A percentile compares a stretch with the other conserved stretches of the same genome.
These are phyloP conservation scores for Psilopsiagon aymara DNA, from an alignment of 2,113 vertebrate genomes.

Conservation along the genomic window DNA sequence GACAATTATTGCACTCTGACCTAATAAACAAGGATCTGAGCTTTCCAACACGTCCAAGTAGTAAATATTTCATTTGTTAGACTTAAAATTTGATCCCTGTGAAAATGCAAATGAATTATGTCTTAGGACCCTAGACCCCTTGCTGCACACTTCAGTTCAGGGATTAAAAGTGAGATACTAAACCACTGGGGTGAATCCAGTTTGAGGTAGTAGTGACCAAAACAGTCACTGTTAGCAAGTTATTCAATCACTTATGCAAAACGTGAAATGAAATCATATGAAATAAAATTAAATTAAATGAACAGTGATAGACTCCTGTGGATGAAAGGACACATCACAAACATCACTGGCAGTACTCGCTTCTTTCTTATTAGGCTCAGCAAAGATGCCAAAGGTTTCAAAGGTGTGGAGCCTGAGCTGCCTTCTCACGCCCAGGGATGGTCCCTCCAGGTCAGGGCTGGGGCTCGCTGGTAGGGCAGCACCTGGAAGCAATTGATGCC, in stretches of 20 bases:
- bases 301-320: fast-evolving
- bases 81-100: not conserved
- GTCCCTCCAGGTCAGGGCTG: constrained; percentile 38
- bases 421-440: constrained; percentile 3
- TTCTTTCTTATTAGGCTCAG: not conserved
- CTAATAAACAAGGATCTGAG: constrained; percentile 13
- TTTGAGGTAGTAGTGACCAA: not conserved
- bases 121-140: not conserved
- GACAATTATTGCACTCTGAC: constrained; percentile 22
- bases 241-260: not conserved
- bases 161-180: not conserved
- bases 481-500: fast-evolving
- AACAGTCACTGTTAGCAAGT: not conserved
- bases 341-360: not conserved
- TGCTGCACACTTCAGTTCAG: not conserved
- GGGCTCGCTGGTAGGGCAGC: not conserved
- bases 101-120: not conserved
- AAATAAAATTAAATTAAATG: not conserved
- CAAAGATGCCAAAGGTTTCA: not conserved
- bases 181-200: not conserved
- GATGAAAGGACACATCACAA: not conserved
- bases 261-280: not conserved
- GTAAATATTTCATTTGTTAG: not conserved
- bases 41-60: not conserved
- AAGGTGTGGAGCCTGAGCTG: not conserved